These are phyloP conservation scores for Peromyscus nudipes DNA, from an alignment of 2,797 vertebrate species.

Conservation along the genomic window DNA sequence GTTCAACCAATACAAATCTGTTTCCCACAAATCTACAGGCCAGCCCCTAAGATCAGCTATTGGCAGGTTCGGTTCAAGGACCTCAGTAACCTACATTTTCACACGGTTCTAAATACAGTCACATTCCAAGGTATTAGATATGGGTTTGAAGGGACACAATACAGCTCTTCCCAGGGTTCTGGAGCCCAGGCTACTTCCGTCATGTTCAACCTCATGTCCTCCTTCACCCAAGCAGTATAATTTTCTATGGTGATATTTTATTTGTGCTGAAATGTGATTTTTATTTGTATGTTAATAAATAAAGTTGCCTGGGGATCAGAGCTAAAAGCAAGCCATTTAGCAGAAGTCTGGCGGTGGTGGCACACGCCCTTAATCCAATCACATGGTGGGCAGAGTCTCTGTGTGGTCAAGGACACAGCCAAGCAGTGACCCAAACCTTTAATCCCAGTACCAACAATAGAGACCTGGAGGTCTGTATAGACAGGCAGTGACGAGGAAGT, in stretches of 20 bases:
- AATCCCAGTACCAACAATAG: too few species aligned
- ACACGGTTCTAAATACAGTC: neutral
- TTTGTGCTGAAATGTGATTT: too few species aligned
- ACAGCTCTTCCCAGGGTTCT: neutral
- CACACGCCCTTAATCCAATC: too few species aligned
- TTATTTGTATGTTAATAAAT: too few species aligned
- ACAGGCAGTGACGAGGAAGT: too few species aligned
- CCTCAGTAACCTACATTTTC: neutral
- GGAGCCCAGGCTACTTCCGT: neutral
- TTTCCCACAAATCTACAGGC: neutral
- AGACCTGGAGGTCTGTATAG: too few species aligned
- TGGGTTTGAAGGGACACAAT: neutral
- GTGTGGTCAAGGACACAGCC: too few species aligned
- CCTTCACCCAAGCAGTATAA: neutral
- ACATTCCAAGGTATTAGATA: neutral
- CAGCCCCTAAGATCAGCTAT: neutral
- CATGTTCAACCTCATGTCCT: neutral
- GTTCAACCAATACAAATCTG: neutral
- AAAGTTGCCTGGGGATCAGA: too few species aligned
- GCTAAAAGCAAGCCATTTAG: too few species aligned
- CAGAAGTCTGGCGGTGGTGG: too few species aligned
- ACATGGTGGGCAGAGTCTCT: too few species aligned
- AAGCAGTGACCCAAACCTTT: too few species aligned
- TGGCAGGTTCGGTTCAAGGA: neutral
- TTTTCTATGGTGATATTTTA: neutral